Base-by-base conservation (phyloP, 1,140 invertebrate genomes). In the Dreissena rostriformis region DNA sequence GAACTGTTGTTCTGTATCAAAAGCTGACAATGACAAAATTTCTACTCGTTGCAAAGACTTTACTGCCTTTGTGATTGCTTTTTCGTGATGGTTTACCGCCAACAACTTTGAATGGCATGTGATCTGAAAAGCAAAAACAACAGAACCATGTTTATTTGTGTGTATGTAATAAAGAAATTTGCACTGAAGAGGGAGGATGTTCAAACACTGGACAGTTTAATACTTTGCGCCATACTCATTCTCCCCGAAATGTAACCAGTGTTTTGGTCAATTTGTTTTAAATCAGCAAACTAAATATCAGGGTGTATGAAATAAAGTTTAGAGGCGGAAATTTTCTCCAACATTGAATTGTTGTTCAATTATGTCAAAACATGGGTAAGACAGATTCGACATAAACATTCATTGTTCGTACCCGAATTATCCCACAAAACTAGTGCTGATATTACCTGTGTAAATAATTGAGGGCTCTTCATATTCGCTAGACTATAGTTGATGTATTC, bases 1-100 rank as follows among this genome's bases (percentile, higher is more conserved):
- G 26, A 81, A 81, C 19, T 81, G 78, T 51, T 81, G 78, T 28
- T 81, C 78, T 29, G 78, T 81, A 65, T 81, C 78, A 72, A 81
- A 81, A 12, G 78, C 70, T 28, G 67, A 61, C 17, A 81, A 51
- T n/a, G 78, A 22, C 0, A 79, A 15, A 51, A 81, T 52, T n/a
- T 61, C 11, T 19, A 81, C 72, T 29, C 57, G 70, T 15, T 81
- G 26, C 14, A 51, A 7, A 8, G 11, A 11, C n/a, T 71, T 71
- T 17, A 52, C 68, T 12, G 22, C 49, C 26, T 66, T 39, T 14
- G 49, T 39, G 19, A 19, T n/a, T 14, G 72, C 24, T 57, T 81
- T 68, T 26, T 26, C 17, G 22, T 81, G 70, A 29, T 81, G 67
- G 22, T 61, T 28, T 17, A 51, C 22, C 61, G 78, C 67, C 10